Percentiles rank a stretch among this genome's conserved stretches.
phyloP scores from a whole-genome alignment of 1,140 invertebrate genomes.

The Contarinia nasturtii region DNA sequence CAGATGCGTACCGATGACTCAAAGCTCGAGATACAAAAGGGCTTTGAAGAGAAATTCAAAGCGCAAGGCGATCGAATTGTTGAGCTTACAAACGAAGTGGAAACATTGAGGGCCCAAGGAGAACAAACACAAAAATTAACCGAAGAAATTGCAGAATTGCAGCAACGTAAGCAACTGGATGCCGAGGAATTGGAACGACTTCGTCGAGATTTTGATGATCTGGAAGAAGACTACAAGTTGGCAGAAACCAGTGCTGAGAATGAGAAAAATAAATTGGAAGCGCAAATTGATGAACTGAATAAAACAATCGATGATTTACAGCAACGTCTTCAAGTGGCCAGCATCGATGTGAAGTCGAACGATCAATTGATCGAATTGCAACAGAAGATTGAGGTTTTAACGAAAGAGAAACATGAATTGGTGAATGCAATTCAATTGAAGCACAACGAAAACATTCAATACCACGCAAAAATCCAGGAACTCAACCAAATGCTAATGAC shows the following conservation, averaged over 20 bases:
- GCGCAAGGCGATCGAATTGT: not conserved
- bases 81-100: not conserved
- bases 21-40: constrained; percentile 8
- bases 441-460: constrained; percentile 63
- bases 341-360: constrained; percentile 22
- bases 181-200: not conserved
- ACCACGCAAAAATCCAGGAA: constrained; percentile 65
- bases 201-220: not conserved
- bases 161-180: not conserved
- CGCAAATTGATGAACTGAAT: constrained; percentile 6
- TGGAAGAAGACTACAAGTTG: not conserved
- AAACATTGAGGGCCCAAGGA: not conserved
- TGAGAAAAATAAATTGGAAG: not conserved
- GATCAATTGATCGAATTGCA: constrained; percentile 13
- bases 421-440: constrained; percentile 55
- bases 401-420: constrained; percentile 51
- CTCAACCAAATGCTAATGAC: constrained; percentile 33
- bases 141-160: not conserved
- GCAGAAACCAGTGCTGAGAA: not conserved
- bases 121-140: not conserved
- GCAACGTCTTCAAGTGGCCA: constrained; percentile 18
- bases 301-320: constrained; percentile 24
- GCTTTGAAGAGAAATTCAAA: not conserved
- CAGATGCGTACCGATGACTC: constrained; percentile 27
- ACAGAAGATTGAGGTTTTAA: constrained; percentile 14